phyloP scores from a whole-genome alignment of 1,140 invertebrate genomes.

The Cheumatopsyche charites region DNA sequence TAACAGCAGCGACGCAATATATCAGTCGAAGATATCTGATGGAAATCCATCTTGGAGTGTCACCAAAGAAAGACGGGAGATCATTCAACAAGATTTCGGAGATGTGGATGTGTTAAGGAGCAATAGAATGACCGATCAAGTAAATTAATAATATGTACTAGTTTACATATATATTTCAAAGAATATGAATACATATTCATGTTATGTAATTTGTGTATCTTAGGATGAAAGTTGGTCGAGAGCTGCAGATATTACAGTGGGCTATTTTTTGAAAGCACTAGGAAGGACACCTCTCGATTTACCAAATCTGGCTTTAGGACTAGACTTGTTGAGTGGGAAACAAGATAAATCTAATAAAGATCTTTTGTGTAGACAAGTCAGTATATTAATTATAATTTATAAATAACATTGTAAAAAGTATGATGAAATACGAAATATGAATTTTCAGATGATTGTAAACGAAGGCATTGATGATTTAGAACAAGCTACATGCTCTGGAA shows the following conservation, averaged over 20 bases:
- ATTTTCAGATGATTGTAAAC: not conserved
- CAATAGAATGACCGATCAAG: conserved; percentile 10
- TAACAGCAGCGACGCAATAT: not conserved
- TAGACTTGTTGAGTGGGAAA: conserved; percentile 36
- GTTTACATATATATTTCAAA: no score
- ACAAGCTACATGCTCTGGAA: conserved; percentile 11
- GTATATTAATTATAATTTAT: not conserved
- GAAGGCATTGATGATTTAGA: conserved; percentile 8
- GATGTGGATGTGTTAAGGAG: not conserved
- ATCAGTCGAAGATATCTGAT: not conserved
- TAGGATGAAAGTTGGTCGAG: conserved; percentile 46
- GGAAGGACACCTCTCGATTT: conserved; percentile 47
- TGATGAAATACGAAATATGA: not conserved
- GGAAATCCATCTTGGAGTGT: conserved; percentile 14
- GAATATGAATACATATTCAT: no score
- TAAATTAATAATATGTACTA: no score
- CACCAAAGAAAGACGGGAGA: conserved; percentile 13
- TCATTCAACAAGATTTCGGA: not conserved
- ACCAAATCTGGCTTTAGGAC: conserved; percentile 42
- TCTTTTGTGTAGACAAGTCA: not conserved
- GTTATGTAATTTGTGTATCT: not conserved
- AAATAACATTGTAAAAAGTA: not conserved
- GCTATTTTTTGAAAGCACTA: conserved; percentile 63
- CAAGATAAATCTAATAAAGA: conserved; percentile 36
- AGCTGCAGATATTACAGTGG: conserved; percentile 61